Evolutionary conservation across 1,140 invertebrate genomes (phyloP).

Genomic region (Drosophila littoralis): DNA sequence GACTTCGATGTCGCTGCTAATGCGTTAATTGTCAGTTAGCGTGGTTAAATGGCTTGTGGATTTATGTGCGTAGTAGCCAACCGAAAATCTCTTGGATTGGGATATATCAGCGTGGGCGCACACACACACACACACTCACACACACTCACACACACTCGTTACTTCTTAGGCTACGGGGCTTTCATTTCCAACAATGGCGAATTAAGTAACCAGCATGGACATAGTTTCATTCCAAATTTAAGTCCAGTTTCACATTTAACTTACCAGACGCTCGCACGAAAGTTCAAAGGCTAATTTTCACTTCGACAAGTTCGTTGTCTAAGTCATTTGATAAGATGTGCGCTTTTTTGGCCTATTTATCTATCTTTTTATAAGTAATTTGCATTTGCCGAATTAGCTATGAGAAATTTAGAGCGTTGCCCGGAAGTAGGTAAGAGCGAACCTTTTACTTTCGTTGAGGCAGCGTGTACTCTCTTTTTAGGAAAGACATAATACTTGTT

Average conservation of each 20-base stretch:
- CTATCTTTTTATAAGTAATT: constrained; percentile 57
- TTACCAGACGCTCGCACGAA: background rate
- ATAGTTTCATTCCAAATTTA: constrained; percentile 7
- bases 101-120: constrained; percentile 41
- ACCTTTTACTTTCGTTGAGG: constrained; percentile 72
- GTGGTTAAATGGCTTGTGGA: constrained; percentile 72
- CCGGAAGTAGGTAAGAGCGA: constrained; percentile 62
- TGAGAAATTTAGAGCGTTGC: constrained; percentile 7
- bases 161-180: constrained; percentile 17
- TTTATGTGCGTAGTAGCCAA: constrained; percentile 36
- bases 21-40: constrained; percentile 77
- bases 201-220: constrained; percentile 49
- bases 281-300: constrained; percentile 76
- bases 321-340: constrained; percentile 57
- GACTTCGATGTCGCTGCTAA: constrained; percentile 55
- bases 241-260: background rate
- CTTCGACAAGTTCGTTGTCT: constrained; percentile 62
- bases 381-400: constrained; percentile 51
- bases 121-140: constrained; percentile 6
- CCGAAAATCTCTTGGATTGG: constrained; percentile 17
- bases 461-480: constrained; percentile 8
- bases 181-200: constrained; percentile 61
- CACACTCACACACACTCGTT: background rate
- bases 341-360: constrained; percentile 41
- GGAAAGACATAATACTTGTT: background rate